Evolutionary conservation across 2,888 invertebrate species (phyloP), one percentile per base, ranked within the genome.

Genomic region (Lasioglossum morio): DNA sequence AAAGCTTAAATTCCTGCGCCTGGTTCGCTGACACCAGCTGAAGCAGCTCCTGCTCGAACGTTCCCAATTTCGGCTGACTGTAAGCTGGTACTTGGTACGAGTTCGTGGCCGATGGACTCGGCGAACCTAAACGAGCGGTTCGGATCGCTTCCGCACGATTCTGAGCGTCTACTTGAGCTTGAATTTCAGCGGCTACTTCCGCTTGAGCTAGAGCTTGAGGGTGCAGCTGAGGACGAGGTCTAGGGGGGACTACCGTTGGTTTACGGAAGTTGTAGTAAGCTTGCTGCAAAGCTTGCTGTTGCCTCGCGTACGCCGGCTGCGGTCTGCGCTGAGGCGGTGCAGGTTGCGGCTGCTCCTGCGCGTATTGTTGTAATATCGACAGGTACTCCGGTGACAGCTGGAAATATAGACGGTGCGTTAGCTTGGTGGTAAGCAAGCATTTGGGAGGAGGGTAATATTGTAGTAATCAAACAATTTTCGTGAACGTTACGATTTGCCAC

Each of bases 321-420:
- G 92, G 92, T 75, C 93, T 91, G n/a, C 94, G 89, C 19, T 93
- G 92, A 4, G 91, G 89, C 16, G 88, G 87, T 8, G 88, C 88
- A 23, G 88, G 82, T n/a, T 91, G 88, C 4, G 91, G 89, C n/a
- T 92, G 91, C n/a, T 91, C 86, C 69, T 93, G 92, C 8, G 91
- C 86, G 83, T 94, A 94, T 66, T 93, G 94, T 53, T 63, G 27
- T 16, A 94, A 70, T 60, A 93, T 84, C 5, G 93, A 88, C 82
- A 95, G 82, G 77, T 94, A 95, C 82, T 94, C 94, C 43, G 94
- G 94, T 83, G 94, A 90, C 81, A 95, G 88, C 94, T 95, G 91
- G 48, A 93, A 94, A 78, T 83, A 73, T 48, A 48, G 10, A 48
- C 46, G 19, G 8, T 69, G 34, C 34, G 34, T 69, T 23, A 69